Evolutionary conservation across 2,888 invertebrate genomes (phyloP).

Genomic region (Pyrrhosoma nymphula): DNA sequence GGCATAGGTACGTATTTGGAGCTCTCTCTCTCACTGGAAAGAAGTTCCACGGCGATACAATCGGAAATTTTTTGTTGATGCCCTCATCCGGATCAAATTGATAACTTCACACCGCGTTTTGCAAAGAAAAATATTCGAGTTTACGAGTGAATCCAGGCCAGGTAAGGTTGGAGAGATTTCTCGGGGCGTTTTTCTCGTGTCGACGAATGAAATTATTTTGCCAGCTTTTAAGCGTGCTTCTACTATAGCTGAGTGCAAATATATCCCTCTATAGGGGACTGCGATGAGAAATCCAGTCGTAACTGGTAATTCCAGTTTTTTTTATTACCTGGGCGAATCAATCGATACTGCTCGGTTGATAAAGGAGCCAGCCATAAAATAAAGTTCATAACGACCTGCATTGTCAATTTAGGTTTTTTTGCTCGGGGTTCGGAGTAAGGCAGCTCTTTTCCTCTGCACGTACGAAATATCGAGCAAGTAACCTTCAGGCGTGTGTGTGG

Average conservation of each 20-base stretch:
- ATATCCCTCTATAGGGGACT: neutral
- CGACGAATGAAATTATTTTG: neutral
- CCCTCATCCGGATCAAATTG: neutral
- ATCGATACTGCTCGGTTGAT: neutral
- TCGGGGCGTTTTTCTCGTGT: neutral
- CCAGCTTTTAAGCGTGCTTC: neutral
- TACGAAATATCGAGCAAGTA: too few relatives aligned
- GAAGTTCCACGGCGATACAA: neutral
- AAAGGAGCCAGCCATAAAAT: neutral
- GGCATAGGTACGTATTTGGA: neutral
- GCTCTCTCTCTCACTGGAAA: neutral
- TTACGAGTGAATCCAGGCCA: neutral
- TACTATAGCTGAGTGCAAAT: too few relatives aligned
- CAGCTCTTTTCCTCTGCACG: too few relatives aligned
- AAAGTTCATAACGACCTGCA: neutral
- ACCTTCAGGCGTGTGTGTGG: too few relatives aligned
- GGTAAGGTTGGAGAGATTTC: neutral
- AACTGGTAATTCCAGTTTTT: neutral
- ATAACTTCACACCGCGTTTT: neutral
- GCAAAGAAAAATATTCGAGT: neutral
- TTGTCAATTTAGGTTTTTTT: neutral
- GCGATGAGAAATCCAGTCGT: neutral
- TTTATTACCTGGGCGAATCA: neutral
- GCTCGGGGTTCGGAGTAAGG: neutral
- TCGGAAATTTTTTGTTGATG: neutral